Evolutionary conservation across 2,113 vertebrate species (phyloP), one percentile per base, ranked within the genome.

Genomic region (Colaptes auratus): DNA sequence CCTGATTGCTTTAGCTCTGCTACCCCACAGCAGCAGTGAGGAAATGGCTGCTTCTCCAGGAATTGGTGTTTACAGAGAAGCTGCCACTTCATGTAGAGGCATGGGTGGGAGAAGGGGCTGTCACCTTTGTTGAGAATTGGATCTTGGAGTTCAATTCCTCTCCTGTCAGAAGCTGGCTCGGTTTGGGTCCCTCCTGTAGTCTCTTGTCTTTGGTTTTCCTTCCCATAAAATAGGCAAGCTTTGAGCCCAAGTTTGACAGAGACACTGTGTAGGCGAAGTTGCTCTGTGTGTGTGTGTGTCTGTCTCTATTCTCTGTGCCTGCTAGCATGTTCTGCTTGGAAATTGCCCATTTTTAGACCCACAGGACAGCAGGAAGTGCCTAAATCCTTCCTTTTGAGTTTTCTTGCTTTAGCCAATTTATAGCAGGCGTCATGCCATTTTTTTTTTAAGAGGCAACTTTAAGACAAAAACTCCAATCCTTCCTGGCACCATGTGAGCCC

Each of bases 401-500:
- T 84, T 69, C 76, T 93, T 81, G 27, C 83, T 86, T 95, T 72
- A 76, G 80, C 90, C 94, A 90, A 81, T 95, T 95, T 90, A 84
- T 65, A 93, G 88, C 88, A 86, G 66, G 82, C 82, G 11, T 88
- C 88, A 86, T 10, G 25, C 88, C 63, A 73, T 90, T 85, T 58
- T 69, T 90, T 91, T 95, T 96, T 96, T 95, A 92, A 95, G 84
- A 95, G 95, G 93, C 55, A 93, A 67, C 89, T 95, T 96, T 89
- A 95, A 96, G 94, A 87, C 83, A 92, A 93, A 93, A 85, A 53
- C 56, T 93, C 73, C 95, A 95, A 74, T 95, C 91, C 91, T 95
- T 97, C 91, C 96, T 96, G 95, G 95, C 96, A 96, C 89, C 44
- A 7, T 88, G 70, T 66, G 88, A 95, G 88, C 94, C 93, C 87